phyloP scores from a whole-genome alignment of 2,888 invertebrate genomes.

The Steinernema hermaphroditum region DNA sequence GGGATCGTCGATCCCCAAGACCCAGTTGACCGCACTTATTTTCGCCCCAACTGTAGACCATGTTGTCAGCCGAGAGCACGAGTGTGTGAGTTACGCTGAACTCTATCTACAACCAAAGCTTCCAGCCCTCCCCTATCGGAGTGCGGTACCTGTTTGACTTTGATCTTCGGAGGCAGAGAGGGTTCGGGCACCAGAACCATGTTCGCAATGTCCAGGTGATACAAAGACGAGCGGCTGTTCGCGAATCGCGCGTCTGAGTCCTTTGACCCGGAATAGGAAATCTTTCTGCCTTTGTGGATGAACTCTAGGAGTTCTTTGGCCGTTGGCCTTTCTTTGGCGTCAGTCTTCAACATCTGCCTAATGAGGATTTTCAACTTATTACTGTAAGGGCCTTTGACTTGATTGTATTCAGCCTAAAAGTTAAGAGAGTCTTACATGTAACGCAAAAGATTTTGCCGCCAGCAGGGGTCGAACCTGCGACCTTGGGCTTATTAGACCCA shows the following conservation, averaged over 20 bases:
- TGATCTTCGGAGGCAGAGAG: constrained; percentile 71
- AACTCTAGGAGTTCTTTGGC: constrained; percentile 67
- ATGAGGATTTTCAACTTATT: constrained; percentile 74
- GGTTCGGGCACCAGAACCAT: constrained; percentile 45
- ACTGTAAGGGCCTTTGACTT: constrained; percentile 75
- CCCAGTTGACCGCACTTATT: constrained; percentile 75
- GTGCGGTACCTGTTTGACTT: constrained; percentile 69
- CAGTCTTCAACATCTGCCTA: constrained; percentile 73
- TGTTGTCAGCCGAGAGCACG: constrained; percentile 72
- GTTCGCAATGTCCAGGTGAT: constrained; percentile 54
- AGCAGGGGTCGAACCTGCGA: constrained; percentile 42
- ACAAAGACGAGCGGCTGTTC: constrained; percentile 55
- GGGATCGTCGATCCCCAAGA: constrained; percentile 68
- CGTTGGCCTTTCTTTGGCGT: constrained; percentile 73
- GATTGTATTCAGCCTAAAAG: constrained; percentile 74
- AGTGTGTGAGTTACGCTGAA: constrained; percentile 73
- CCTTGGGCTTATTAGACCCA: constrained; percentile 42
- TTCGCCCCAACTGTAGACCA: constrained; percentile 77
- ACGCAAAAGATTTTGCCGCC: constrained; percentile 34
- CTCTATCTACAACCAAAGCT: constrained; percentile 68
- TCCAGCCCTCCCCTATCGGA: not conserved
- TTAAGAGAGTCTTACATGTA: no score
- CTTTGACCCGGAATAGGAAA: not conserved
- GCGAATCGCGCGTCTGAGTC: constrained; percentile 21
- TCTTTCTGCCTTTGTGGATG: not conserved